Evolutionary conservation across 2,797 vertebrate species (phyloP), one percentile per base, ranked within the genome.

Genomic region (Paratrypauchen microcephalus): DNA sequence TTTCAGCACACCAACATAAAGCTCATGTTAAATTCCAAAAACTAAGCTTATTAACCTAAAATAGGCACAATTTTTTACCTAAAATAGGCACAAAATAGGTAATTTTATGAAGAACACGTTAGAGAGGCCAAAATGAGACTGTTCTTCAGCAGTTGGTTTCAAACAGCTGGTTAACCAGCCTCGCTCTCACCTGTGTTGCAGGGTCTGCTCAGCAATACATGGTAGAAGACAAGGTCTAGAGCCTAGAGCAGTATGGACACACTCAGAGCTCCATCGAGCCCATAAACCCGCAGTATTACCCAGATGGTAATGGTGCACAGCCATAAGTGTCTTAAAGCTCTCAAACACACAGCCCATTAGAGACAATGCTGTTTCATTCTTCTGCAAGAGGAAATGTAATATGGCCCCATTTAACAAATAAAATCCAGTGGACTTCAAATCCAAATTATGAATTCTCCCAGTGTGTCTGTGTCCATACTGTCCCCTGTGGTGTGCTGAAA

Each of bases 141-240:
- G 58, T 70, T 80, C 57, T 65, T 81, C 71, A 78, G 45, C 45
- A 41, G 32, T 82, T 73, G 73, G 21, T 74, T 88, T 74, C 65
- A 68, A 77, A 62, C 70, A 77, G 75, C 70, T 85, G 75, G 88
- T 88, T 92, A 91, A 92, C 84, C 83, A 69, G 83, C 76, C 69
- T 54, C 86, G 84, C 84, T 92, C 74, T 91, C 78, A 66, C 88
- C 77, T 92, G 83, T 93, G 80, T 93, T 91, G 61, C 93, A 98
- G 97, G 96, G 87, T 95, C 97, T 74, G 94, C 95, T 23, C 95
- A 95, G 90, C 96, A 96, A 93, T 96, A 96, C 92, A 92, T 95
- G 93, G 95, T 95, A 82, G 96, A 97, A 88, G 96, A 98, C 32
- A 96, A 97, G 75, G 97, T 97, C 92, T 97, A n/a, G n/a, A n/a